These are phyloP conservation scores for Strigamia transsilvanica DNA, from an alignment of 2,888 invertebrate genomes.

Conservation along the genomic window DNA sequence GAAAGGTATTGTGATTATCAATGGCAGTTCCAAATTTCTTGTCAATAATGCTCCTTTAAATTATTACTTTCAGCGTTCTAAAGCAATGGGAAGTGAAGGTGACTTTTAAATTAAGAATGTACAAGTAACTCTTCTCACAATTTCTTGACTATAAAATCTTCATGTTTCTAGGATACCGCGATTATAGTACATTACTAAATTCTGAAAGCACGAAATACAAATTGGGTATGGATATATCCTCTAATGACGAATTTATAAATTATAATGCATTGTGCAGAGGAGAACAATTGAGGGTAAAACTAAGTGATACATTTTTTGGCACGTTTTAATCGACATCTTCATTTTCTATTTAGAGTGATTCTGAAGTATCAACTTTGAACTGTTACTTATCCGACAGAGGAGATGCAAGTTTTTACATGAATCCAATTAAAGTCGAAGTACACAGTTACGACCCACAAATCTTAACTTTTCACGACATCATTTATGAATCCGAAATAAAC, in stretches of 20 bases:
- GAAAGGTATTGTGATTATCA: too few relatives aligned
- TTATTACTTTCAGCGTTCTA: neutral
- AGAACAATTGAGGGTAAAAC: conserved; percentile 51
- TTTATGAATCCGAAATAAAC: conserved; percentile 59
- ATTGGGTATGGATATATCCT: neutral
- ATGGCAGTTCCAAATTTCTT: too few relatives aligned
- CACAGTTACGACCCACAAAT: too few relatives aligned
- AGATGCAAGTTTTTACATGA: too few relatives aligned
- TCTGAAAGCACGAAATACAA: neutral
- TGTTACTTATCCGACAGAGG: too few relatives aligned
- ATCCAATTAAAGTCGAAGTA: too few relatives aligned
- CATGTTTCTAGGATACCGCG: neutral
- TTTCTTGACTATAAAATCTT: neutral
- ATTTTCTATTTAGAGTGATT: too few relatives aligned
- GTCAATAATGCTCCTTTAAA: neutral
- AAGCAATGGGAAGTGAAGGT: neutral
- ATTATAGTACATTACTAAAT: too few relatives aligned
- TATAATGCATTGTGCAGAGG: conserved; percentile 55
- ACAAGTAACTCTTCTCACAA: neutral
- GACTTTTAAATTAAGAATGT: neutral
- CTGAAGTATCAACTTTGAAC: too few relatives aligned
- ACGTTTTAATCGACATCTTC: too few relatives aligned
- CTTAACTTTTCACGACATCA: too few relatives aligned
- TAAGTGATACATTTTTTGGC: too few relatives aligned
- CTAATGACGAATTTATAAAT: conserved; percentile 45